phyloP scores from a whole-genome alignment of 2,797 vertebrate species.

The Siniperca obscura region DNA sequence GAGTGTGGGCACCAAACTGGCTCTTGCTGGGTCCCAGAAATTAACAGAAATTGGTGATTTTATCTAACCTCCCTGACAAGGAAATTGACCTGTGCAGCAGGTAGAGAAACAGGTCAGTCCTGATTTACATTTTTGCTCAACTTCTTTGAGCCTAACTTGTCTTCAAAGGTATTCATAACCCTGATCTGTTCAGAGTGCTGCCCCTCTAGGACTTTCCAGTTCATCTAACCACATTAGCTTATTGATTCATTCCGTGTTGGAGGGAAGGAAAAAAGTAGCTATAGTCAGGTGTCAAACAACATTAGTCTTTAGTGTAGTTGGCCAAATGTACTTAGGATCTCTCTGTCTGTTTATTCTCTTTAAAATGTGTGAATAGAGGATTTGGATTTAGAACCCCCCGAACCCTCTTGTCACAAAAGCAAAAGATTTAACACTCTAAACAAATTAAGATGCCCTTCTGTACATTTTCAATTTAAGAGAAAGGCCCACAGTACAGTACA shows the following conservation, averaged over 20 bases:
- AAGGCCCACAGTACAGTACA: neutral
- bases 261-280: conserved; percentile 56
- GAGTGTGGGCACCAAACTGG: conserved; percentile 40
- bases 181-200: conserved; percentile 45
- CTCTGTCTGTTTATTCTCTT: conserved; percentile 63
- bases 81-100: conserved; percentile 24
- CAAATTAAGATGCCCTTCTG: conserved; percentile 49
- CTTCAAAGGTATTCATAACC: conserved; percentile 51
- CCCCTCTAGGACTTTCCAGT: conserved; percentile 45
- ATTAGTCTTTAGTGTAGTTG: conserved; percentile 60
- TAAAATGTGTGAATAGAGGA: conserved; percentile 54
- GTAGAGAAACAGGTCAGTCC: conserved; percentile 32
- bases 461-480: conserved; percentile 31
- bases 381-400: conserved; percentile 38
- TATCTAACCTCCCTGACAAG: conserved; percentile 25
- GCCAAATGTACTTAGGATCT: conserved; percentile 51
- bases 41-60: conserved; percentile 62
- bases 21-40: conserved; percentile 45
- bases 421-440: conserved; percentile 48
- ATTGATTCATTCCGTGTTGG: conserved; percentile 70
- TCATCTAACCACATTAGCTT: conserved; percentile 61
- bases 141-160: conserved; percentile 34
- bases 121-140: conserved; percentile 30
- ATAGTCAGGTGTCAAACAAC: conserved; percentile 66
- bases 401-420: conserved; percentile 53